Evolutionary conservation across 2,888 invertebrate species (phyloP).

Genomic region (Eudemis profundana): DNA sequence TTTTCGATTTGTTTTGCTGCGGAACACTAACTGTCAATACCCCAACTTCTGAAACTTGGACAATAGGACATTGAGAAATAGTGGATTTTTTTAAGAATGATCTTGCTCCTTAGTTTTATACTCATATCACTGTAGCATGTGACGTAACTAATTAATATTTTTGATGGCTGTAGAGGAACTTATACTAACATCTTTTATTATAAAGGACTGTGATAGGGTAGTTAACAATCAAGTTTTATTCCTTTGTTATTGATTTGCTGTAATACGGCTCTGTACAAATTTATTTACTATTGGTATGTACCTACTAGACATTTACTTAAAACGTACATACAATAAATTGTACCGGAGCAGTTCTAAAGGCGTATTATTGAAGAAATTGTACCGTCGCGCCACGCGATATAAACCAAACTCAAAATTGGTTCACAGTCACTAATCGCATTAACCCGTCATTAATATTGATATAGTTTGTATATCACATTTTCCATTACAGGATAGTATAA

Average conservation of each 20-base stretch:
- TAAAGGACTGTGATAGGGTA: slow-evolving; percentile 16
- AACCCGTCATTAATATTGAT: slow-evolving; percentile 68
- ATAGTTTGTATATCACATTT: slow-evolving; percentile 55
- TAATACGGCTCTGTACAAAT: not conserved
- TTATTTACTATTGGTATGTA: not conserved
- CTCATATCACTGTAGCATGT: not conserved
- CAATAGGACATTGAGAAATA: not conserved
- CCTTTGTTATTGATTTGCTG: not conserved
- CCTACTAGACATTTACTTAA: too few relatives aligned
- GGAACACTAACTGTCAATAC: too few relatives aligned
- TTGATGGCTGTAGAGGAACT: slow-evolving; percentile 59
- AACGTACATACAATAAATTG: too few relatives aligned
- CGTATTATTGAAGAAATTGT: too few relatives aligned
- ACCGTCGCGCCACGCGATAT: not conserved
- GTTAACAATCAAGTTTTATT: slow-evolving; percentile 1
- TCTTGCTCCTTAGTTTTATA: not conserved
- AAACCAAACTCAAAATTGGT: too few relatives aligned
- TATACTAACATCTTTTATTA: not conserved
- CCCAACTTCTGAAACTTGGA: too few relatives aligned
- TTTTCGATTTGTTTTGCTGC: too few relatives aligned
- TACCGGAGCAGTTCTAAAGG: too few relatives aligned
- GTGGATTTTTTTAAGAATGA: not conserved
- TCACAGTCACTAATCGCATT: slow-evolving; percentile 46
- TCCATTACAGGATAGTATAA: slow-evolving; percentile 48
- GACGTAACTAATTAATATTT: slow-evolving; percentile 67